Percentiles rank a stretch among this genome's conserved stretches.
Evolutionary conservation across 2,888 invertebrate species (phyloP).

Genomic region (Zaprionus lineosus): DNA sequence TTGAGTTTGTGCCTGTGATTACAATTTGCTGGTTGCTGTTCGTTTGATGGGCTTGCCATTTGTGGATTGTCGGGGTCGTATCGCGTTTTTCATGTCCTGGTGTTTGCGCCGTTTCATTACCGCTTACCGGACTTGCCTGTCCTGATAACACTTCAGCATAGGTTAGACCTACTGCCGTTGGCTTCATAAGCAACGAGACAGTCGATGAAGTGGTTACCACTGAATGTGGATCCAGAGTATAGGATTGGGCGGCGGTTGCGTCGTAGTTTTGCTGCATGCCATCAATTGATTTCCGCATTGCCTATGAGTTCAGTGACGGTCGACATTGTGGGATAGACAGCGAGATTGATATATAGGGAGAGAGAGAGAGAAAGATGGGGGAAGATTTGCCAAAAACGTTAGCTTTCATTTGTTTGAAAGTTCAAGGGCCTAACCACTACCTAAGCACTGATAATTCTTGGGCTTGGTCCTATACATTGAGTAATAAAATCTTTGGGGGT

Average conservation of each 20-base stretch:
- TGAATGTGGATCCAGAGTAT: slow-evolving; percentile 89
- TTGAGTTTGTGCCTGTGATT: slow-evolving; percentile 36
- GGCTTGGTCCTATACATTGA: slow-evolving; percentile 12
- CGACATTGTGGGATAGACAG: slow-evolving; percentile 56
- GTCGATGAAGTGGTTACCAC: slow-evolving; percentile 84
- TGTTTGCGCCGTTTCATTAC: slow-evolving; percentile 61
- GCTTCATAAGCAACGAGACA: slow-evolving; percentile 83
- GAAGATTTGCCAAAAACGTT: slow-evolving; percentile 83
- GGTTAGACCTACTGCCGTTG: slow-evolving; percentile 82
- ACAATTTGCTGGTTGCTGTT: slow-evolving; percentile 34
- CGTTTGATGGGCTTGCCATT: slow-evolving; percentile 36
- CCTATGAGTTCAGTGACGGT: slow-evolving; percentile 71
- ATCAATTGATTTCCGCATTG: slow-evolving; percentile 85
- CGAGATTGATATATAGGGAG: slow-evolving; percentile 75
- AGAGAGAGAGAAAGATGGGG: slow-evolving; percentile 78
- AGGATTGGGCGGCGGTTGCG: slow-evolving; percentile 88
- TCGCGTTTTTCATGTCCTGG: slow-evolving; percentile 34
- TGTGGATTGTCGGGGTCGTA: slow-evolving; percentile 44
- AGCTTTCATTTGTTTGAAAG: slow-evolving; percentile 75
- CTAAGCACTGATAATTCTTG: slow-evolving; percentile 12
- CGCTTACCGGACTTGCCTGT: slow-evolving; percentile 82
- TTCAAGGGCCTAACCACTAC: slow-evolving; percentile 51
- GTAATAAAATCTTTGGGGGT: slow-evolving; percentile 30
- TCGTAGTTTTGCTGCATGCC: slow-evolving; percentile 88
- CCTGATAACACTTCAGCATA: slow-evolving; percentile 90